phyloP scores from a whole-genome alignment of 23 tunicate species.

The Ascidia mentula region DNA sequence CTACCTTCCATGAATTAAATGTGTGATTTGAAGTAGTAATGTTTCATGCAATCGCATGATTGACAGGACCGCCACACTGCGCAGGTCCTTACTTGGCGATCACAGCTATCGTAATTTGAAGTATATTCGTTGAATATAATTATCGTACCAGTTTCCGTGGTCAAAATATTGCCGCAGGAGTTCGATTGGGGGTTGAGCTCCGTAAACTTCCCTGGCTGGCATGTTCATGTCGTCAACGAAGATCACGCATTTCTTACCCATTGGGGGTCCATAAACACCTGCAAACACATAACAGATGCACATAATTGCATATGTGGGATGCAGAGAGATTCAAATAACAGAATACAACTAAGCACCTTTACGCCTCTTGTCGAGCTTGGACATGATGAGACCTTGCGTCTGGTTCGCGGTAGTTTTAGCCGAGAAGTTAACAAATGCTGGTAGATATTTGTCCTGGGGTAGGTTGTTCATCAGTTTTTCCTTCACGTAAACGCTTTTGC shows the following conservation, averaged over 20 bases:
- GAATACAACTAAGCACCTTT: too few relatives aligned
- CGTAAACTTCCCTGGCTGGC: slow-evolving; percentile 97
- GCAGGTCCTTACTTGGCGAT: too few relatives aligned
- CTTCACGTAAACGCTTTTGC: slow-evolving; percentile 95
- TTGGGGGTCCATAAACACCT: slow-evolving; percentile 98
- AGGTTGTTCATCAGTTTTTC: slow-evolving; percentile 95
- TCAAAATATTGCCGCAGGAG: slow-evolving; percentile 96
- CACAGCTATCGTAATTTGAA: too few relatives aligned
- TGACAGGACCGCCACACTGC: too few relatives aligned
- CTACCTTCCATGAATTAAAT: neutral
- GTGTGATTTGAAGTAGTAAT: too few relatives aligned
- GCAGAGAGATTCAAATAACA: too few relatives aligned
- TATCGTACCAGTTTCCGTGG: slow-evolving; percentile 94
- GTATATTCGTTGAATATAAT: too few relatives aligned
- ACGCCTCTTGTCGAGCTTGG: slow-evolving; percentile 90
- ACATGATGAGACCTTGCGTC: slow-evolving; percentile 95
- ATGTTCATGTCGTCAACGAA: slow-evolving; percentile 99
- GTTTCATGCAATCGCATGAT: too few relatives aligned
- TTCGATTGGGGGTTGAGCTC: slow-evolving; percentile 99
- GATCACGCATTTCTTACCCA: slow-evolving; percentile 92
- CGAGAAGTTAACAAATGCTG: slow-evolving; percentile 93
- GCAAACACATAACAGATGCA: too few relatives aligned
- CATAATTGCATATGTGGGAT: too few relatives aligned
- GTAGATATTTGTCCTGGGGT: slow-evolving; percentile 86
- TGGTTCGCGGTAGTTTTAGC: slow-evolving; percentile 99